Conservation (phyloP, 2,113 vertebrate genomes). For the Brachyistius frenatus region DNA sequence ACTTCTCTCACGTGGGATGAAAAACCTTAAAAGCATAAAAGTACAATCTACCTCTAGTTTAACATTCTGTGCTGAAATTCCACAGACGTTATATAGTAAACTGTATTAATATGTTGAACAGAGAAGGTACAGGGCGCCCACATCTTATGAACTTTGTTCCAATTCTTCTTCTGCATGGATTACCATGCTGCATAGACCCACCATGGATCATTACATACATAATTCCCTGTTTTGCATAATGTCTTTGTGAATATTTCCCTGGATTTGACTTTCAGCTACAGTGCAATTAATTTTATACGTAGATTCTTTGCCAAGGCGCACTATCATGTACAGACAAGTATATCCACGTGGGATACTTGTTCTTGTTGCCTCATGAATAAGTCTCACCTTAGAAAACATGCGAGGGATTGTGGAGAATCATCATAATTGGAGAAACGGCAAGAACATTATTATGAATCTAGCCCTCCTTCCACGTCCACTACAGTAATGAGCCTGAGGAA, state of each 20-base stretch:
- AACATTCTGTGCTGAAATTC: constrained; percentile 15
- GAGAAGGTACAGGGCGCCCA: constrained; percentile 18
- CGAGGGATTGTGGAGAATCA: constrained; percentile 37
- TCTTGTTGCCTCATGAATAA: constrained; percentile 57
- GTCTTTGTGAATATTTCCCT: constrained; percentile 57
- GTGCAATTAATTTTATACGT: constrained; percentile 61
- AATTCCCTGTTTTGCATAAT: constrained; percentile 74
- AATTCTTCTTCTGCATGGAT: constrained; percentile 45
- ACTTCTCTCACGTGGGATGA: constrained; percentile 23
- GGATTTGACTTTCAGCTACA: constrained; percentile 61
- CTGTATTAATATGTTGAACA: constrained; percentile 24
- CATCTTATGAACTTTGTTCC: constrained; percentile 33
- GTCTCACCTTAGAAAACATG: constrained; percentile 52
- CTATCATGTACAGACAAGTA: constrained; percentile 40
- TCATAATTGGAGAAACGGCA: constrained; percentile 52
- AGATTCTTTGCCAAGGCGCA: constrained; percentile 37
- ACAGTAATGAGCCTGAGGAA: constrained; percentile 72
- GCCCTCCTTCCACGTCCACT: constrained; percentile 39
- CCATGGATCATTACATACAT: constrained; percentile 66
- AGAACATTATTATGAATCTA: constrained; percentile 60
- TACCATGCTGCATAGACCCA: constrained; percentile 36
- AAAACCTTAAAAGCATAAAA: constrained; percentile 23
- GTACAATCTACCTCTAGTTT: constrained; percentile 12
- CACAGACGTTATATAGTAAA: constrained; percentile 6
- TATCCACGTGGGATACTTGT: constrained; percentile 32